Conservation (phyloP, 2,888 invertebrate genomes). For the Cremastinae sp. region DNA sequence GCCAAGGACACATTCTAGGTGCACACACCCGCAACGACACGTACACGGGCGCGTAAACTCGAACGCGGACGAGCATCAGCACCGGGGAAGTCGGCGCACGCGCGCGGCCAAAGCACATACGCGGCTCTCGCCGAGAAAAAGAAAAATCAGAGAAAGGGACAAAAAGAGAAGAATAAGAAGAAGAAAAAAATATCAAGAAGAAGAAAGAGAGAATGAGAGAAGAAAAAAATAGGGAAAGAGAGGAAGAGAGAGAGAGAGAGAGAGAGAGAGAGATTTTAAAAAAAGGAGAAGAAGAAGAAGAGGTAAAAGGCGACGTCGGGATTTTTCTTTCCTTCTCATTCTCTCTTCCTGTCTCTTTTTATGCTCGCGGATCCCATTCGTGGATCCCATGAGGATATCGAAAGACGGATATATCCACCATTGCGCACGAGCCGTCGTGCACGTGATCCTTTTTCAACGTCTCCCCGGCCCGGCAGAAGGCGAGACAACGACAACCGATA, state of each 20-base stretch:
- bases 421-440: slow-evolving; percentile 47
- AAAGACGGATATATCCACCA: slow-evolving; percentile 50
- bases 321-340: slow-evolving; percentile 24
- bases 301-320: slow-evolving; percentile 42
- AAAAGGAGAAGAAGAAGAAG: slow-evolving; percentile 40
- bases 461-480: neutral
- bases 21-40: slow-evolving; percentile 67
- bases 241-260: too few relatives aligned
- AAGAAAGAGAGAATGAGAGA: too few relatives aligned
- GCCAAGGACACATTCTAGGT: slow-evolving; percentile 80
- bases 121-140: slow-evolving; percentile 36
- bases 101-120: slow-evolving; percentile 55
- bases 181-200: too few relatives aligned
- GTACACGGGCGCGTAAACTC: slow-evolving; percentile 55
- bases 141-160: slow-evolving; percentile 30
- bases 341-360: slow-evolving; percentile 1
- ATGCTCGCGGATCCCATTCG: too few relatives aligned
- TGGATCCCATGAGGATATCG: slow-evolving; percentile 59
- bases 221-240: too few relatives aligned
- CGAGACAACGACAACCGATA: slow-evolving; percentile 10
- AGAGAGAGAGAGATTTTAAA: too few relatives aligned
- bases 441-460: slow-evolving; percentile 41
- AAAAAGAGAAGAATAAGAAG: slow-evolving; percentile 16
- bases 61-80: slow-evolving; percentile 50
- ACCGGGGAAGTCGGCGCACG: slow-evolving; percentile 61